Percentiles rank a stretch among this genome's conserved stretches.
These are phyloP conservation scores for Scaptomyza cyrtandrae DNA, from an alignment of 2,888 invertebrate genomes.

Conservation along the genomic window DNA sequence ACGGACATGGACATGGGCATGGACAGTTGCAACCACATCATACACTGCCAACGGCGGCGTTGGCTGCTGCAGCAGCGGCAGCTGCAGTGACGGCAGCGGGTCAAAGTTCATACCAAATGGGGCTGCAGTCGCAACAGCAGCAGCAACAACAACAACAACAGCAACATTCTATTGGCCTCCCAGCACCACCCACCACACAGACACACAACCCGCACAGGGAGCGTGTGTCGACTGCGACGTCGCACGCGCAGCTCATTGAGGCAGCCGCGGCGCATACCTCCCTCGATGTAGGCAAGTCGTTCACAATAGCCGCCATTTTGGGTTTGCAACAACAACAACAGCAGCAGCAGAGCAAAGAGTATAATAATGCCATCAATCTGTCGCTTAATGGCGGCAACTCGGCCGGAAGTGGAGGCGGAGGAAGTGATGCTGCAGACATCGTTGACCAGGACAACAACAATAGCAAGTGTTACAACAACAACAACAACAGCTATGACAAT, in stretches of 20 bases:
- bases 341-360: constrained; percentile 85
- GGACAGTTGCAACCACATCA: constrained; percentile 73
- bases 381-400: constrained; percentile 79
- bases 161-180: constrained; percentile 61
- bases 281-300: constrained; percentile 88
- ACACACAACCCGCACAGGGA: constrained; percentile 52
- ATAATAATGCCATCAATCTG: constrained; percentile 84
- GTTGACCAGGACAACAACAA: constrained; percentile 65
- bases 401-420: constrained; percentile 13
- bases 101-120: constrained; percentile 77
- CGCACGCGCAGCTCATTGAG: constrained; percentile 80
- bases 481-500: constrained; percentile 44
- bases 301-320: constrained; percentile 95
- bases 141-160: constrained; percentile 34
- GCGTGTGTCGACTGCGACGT: constrained; percentile 74
- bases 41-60: constrained; percentile 74
- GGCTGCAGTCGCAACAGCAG: constrained; percentile 53
- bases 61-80: constrained; percentile 72
- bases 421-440: constrained; percentile 26
- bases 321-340: constrained; percentile 86
- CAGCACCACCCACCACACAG: constrained; percentile 55
- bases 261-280: constrained; percentile 82
- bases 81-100: constrained; percentile 67
- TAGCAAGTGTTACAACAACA: constrained; percentile 54
- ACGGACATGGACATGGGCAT: constrained; percentile 48